Base-by-base conservation (phyloP, 1,140 invertebrate genomes). In the Cydia fagiglandana region DNA sequence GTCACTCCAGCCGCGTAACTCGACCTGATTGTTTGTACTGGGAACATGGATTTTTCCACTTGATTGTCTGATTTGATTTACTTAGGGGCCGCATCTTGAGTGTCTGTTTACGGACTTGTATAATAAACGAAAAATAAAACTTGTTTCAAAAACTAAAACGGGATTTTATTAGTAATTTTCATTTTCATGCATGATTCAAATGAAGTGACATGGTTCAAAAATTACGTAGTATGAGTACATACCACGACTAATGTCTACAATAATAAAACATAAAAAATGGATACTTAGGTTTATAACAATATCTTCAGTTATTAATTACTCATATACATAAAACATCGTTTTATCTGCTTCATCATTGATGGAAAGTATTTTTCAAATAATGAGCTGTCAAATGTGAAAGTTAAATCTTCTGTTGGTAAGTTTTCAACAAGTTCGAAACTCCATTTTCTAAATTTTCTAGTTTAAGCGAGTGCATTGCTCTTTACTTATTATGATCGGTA, bases 61-160 rank as follows among this genome's bases (percentile, higher is more conserved):
- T 92, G 90, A 92, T 92, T 92, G 88, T 92, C 89, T 90, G 89
- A 92, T 92, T 90, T 90, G 87, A 92, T 91, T 92, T 92, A 85
- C 83, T 87, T 82, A 80, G 87, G 86, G 84, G 85, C 61, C 66
- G 74, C 79, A 83, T 82, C 85, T 89, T 85, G 82, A 84, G 86
- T 85, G 85, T 81, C 80, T 70, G 77, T 79, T 86, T 86, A 88
- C 84, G 83, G 77, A 82, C 82, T 83, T 79, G 74, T 79, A 76
- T 76, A 78, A 78, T 81, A 77, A 56, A 56, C 20, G 7, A 2
- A 61, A 17, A 61, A 24, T 20, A 20, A 61, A 10, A 61, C 9
- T 24, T 10, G 7, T 53, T 53, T 47, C 12, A 47, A 47, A 47
- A 47, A 47, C 45, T 53, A 53, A n/a, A 12, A n/a, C n/a, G 1